Percentiles rank a stretch among this genome's conserved stretches.
phyloP scores from a whole-genome alignment of 2,113 vertebrate genomes.

The Chloropsis hardwickii region DNA sequence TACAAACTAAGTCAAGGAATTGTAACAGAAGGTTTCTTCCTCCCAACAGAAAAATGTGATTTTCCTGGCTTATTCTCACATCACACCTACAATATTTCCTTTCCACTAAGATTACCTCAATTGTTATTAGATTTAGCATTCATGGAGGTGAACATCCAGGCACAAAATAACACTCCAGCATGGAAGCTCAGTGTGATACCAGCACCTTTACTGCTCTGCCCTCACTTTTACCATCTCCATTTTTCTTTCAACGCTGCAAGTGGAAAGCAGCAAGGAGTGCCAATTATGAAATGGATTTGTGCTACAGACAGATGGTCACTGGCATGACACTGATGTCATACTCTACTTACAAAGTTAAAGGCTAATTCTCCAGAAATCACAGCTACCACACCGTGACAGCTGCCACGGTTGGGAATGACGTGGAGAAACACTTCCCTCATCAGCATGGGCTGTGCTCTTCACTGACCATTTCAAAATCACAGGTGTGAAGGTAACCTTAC shows the following conservation, averaged over 20 bases:
- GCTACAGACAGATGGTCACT: conserved; percentile 11
- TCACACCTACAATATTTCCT: background rate
- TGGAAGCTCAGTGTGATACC: background rate
- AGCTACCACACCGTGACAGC: fast-evolving
- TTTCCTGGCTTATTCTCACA: background rate
- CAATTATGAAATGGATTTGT: background rate
- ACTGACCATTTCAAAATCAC: background rate
- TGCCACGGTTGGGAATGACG: fast-evolving
- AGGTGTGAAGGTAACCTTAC: background rate
- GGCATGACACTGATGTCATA: background rate
- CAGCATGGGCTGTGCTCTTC: fast-evolving
- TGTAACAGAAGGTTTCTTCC: background rate
- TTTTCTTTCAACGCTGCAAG: background rate
- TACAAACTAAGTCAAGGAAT: background rate
- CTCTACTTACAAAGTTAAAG: background rate
- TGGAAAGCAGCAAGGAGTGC: background rate
- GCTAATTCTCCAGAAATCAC: background rate
- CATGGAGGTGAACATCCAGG: background rate
- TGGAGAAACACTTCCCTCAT: background rate
- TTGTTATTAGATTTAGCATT: background rate
- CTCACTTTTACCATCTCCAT: too few species aligned
- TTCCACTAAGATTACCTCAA: background rate
- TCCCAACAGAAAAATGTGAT: background rate
- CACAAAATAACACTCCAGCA: background rate
- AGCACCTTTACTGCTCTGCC: background rate